These are phyloP conservation scores for Galeopsomyia nigrocyanea DNA, from an alignment of 2,888 invertebrate species.

Conservation along the genomic window DNA sequence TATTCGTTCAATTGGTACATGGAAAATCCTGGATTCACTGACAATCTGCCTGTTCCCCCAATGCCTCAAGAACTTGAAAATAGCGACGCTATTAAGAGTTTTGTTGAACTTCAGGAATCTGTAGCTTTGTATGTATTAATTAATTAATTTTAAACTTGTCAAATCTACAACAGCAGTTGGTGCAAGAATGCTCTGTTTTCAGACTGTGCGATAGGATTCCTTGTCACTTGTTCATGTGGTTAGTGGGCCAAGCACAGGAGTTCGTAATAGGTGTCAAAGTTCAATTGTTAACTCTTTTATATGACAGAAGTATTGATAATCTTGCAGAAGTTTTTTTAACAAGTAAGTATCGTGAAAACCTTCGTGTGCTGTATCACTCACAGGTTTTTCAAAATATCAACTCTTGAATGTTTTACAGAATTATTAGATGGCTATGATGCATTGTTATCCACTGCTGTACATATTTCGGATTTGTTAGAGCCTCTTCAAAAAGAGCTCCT, in stretches of 20 bases:
- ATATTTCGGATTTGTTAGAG: slow-evolving; percentile 73
- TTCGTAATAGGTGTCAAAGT: slow-evolving; percentile 77
- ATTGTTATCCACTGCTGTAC: slow-evolving; percentile 74
- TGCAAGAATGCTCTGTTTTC: slow-evolving; percentile 31
- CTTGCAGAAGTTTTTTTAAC: slow-evolving; percentile 72
- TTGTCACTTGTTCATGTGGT: slow-evolving; percentile 75
- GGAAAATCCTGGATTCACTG: slow-evolving; percentile 42
- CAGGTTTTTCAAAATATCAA: not conserved
- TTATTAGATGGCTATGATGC: slow-evolving; percentile 76
- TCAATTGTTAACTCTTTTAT: slow-evolving; percentile 71
- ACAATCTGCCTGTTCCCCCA: slow-evolving; percentile 11
- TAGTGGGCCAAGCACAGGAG: slow-evolving; percentile 76
- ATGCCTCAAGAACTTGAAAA: slow-evolving; percentile 34
- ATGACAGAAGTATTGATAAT: slow-evolving; percentile 70
- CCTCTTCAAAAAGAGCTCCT: slow-evolving; percentile 75
- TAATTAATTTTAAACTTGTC: not conserved
- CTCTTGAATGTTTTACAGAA: slow-evolving; percentile 62
- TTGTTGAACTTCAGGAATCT: slow-evolving; percentile 41
- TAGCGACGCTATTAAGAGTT: slow-evolving; percentile 31
- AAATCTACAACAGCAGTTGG: not conserved
- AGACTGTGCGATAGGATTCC: slow-evolving; percentile 74
- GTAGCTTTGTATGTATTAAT: slow-evolving; percentile 42
- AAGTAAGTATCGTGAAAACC: slow-evolving; percentile 57
- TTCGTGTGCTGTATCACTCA: not conserved
- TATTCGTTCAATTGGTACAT: slow-evolving; percentile 46